Conservation (phyloP, 2,888 invertebrate species). For the Eledone cirrhosa region DNA sequence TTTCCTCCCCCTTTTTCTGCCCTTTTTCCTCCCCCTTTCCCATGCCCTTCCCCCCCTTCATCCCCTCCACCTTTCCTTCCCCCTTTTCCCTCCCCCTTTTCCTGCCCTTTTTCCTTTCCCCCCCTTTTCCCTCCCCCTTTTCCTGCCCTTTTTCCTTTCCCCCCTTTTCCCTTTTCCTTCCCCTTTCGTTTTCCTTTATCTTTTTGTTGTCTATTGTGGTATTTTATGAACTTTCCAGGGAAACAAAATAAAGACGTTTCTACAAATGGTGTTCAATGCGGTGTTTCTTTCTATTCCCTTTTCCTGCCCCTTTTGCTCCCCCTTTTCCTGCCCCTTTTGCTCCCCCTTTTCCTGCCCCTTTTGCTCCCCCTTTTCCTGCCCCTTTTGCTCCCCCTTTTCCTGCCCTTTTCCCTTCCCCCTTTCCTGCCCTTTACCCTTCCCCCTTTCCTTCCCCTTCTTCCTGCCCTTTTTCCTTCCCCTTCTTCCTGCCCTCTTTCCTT, state of each 20-base stretch:
- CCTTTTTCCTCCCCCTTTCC: neutral
- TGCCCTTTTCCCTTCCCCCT: neutral
- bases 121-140: neutral
- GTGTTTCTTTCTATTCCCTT: neutral
- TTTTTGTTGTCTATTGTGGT: neutral
- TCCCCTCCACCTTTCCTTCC: neutral
- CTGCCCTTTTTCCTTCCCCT: neutral
- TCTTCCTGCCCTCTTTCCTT: neutral
- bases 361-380: no score
- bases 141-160: neutral
- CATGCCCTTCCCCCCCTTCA: neutral
- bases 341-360: no score
- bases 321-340: neutral
- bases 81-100: neutral
- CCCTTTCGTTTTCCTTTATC: neutral
- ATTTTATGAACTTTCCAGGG: neutral
- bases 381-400: neutral
- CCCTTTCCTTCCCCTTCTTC: neutral
- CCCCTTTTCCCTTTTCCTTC: neutral
- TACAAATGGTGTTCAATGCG: neutral
- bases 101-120: neutral
- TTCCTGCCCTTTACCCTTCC: neutral
- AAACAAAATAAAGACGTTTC: neutral
- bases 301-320: neutral
- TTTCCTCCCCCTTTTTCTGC: neutral